phyloP scores from a whole-genome alignment of 2,888 invertebrate genomes.

The Eubasilissa splendida region DNA sequence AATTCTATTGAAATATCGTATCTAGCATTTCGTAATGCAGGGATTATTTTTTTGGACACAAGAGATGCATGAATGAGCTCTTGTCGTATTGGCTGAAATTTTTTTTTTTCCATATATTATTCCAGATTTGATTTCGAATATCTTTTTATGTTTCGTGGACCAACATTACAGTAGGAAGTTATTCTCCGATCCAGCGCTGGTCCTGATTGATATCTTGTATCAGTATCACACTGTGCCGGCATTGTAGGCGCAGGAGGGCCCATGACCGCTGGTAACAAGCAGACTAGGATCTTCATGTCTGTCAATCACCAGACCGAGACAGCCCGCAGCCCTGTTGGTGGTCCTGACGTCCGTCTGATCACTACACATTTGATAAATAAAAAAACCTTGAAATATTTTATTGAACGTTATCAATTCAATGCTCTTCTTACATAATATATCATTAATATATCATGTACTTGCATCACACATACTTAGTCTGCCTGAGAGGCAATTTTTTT shows the following conservation, averaged over 20 bases:
- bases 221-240: conserved; percentile 32
- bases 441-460: too few species aligned
- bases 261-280: not conserved
- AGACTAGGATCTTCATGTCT: conserved; percentile 19
- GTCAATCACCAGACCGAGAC: conserved; percentile 11
- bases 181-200: not conserved
- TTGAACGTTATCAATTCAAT: too few species aligned
- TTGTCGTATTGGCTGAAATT: too few species aligned
- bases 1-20: too few species aligned
- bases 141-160: not conserved
- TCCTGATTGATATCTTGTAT: conserved; percentile 7
- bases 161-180: not conserved
- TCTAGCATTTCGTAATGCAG: too few species aligned
- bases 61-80: too few species aligned
- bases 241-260: conserved; percentile 1
- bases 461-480: too few species aligned
- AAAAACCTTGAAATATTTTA: not conserved
- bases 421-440: too few species aligned
- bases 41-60: too few species aligned
- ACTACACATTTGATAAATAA: conserved; percentile 7
- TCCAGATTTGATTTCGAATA: too few species aligned
- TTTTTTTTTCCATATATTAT: too few species aligned
- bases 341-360: conserved; percentile 8
- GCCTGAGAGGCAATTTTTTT: too few species aligned
- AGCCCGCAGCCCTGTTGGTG: conserved; percentile 1